These are phyloP conservation scores for Ephydatia muelleri DNA, from an alignment of 37 sponge, comb jelly and placozoan genomes.

Conservation along the genomic window DNA sequence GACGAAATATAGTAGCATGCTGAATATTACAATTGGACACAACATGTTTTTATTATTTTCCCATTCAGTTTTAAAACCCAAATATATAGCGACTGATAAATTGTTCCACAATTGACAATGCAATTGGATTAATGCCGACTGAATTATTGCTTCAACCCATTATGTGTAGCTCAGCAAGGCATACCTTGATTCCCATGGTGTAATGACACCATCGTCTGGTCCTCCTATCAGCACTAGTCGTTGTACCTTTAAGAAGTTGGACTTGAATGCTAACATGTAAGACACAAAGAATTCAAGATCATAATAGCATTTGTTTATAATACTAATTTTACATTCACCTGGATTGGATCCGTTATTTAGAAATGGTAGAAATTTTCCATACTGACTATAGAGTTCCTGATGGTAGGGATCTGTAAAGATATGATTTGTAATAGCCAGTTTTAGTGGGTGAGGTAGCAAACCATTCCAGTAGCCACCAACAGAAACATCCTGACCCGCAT, in stretches of 20 bases:
- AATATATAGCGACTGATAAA: neutral
- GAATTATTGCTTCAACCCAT: too few species aligned
- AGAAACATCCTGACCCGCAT: conserved; percentile 54
- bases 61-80: too few species aligned
- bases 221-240: conserved; percentile 86
- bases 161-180: neutral
- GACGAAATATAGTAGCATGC: too few species aligned
- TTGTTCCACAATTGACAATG: too few species aligned
- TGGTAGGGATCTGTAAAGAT: conserved; percentile 66
- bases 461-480: conserved; percentile 80
- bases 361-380: conserved; percentile 43
- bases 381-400: conserved; percentile 42
- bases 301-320: neutral
- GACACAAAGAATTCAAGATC: neutral
- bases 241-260: conserved; percentile 69
- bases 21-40: neutral
- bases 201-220: conserved; percentile 94
- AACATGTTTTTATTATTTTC: neutral
- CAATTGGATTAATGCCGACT: too few species aligned
- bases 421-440: neutral
- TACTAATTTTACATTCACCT: conserved; percentile 5
- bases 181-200: conserved; percentile 97
- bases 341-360: conserved; percentile 45
- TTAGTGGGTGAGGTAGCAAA: neutral
- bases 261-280: conserved; percentile 31